Evolutionary conservation across 2,797 vertebrate genomes (phyloP), one percentile per base, ranked within the genome.

Genomic region (Phataginus tricuspis): DNA sequence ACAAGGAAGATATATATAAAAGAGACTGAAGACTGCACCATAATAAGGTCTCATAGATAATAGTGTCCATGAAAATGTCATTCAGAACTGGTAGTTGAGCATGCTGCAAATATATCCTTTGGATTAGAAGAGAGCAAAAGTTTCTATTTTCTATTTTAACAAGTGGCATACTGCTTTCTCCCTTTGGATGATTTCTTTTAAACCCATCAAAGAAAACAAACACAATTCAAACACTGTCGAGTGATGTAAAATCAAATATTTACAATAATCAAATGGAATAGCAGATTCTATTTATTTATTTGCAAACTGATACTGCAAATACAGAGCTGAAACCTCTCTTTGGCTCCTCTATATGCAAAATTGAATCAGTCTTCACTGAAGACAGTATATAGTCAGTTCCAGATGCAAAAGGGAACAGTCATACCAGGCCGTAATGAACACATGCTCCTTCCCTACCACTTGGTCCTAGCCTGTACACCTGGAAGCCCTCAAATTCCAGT

Each of bases 311-410:
- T 98, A 98, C 98, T 98, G 98, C 97, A 97, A 98, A 97, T 93
- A 98, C 98, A 98, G 98, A 98, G 98, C 97, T 98, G 98, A 98
- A 98, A 98, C 97, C 92, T 98, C 97, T 99, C 98, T 99, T 99
- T 99, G 99, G 99, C 98, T 99, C 98, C 98, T 98, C 98, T 98
- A 98, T 98, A 98, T 97, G 94, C 95, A 98, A 98, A 98, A 93
- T 96, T 98, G 94, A 99, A 98, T 98, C 96, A 97, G 99, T 99
- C 99, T 99, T 99, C 99, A 99, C 97, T 99, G 99, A 99, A 99
- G 99, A 99, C 99, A 98, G 96, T 96, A 82, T 78, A 88, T 10
- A 53, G 96, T 97, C 96, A 97, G 98, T 98, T 98, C 97, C 96
- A 37, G 92, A 97, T 72, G 96, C 94, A 96, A 97, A 98, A 97